Evolutionary conservation across 2,797 vertebrate genomes (phyloP), one percentile per base, ranked within the genome.

Genomic region (Brachymystax lenok): DNA sequence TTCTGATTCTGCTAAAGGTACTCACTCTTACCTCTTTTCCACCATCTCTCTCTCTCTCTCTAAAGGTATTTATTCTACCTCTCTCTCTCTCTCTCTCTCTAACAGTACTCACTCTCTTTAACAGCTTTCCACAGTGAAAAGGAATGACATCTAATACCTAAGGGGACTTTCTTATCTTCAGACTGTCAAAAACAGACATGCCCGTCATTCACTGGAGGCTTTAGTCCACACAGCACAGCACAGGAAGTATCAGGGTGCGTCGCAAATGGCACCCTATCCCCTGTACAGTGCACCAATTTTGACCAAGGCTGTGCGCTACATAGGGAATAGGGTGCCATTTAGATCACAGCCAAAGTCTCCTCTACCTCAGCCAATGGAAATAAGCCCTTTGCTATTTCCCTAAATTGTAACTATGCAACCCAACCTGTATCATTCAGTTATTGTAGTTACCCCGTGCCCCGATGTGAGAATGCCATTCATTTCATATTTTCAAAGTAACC

Each of bases 81-180:
- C 73, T 54, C 52, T 70, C 69, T 14, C 14, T 76, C 50, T 30
- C 78, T 74, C 77, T 70, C 73, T 81, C 78, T 70, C 83, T 82
- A 86, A 80, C 76, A 82, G 94, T 51, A 71, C 78, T 88, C 80
- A 69, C 67, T 85, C 77, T 80, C 74, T 59, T 28, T 30, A 19
- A 24, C 59, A 54, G 69, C 52, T 59, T 64, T 33, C 24, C 84
- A 75, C 75, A 66, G 80, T 74, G 84, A 84, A 86, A 80, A 76
- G 83, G 93, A 94, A 94, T 95, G 92, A 92, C 91, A 92, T 93
- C 92, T 94, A 94, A 95, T 95, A 90, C 91, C 94, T 90, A 84
- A 88, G 93, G 89, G 90, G 87, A 91, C 90, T 88, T 74, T 84
- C 91, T 93, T 93, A 95, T 95, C 93, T 95, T 92, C 91, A 89